Base-by-base conservation (phyloP, 2,888 invertebrate species). In the Leucophenga maculata region DNA sequence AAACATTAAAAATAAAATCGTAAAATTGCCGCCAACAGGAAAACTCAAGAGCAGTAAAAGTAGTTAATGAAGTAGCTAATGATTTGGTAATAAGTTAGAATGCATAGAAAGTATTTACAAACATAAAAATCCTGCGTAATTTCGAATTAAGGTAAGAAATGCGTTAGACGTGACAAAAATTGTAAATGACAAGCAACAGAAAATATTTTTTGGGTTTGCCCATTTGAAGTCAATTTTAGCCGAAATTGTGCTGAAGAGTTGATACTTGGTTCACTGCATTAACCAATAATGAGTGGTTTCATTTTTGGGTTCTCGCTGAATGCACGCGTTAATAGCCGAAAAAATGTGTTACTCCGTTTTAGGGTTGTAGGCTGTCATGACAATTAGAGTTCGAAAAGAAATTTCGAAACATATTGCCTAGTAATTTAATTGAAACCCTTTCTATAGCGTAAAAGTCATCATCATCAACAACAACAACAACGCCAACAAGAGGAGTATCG, bases 261-360 rank as follows among this genome's bases (percentile, higher is more conserved):
- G 11, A 39, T 39, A 39, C 39, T 39, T 39, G 39, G 39, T 11
- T 3, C 39, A 39, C 9, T 31, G 46, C 31, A 18, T 31, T 48
- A 46, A 64, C 62, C 48, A n/a, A 59, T 69, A 69, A 72, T 69
- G 69, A 67, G 64, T 31, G 69, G 72, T 72, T 68, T 67, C 44
- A 46, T 66, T 18, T 31, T 20, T 67, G 55, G 64, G 68, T 71
- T 74, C 72, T 69, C 67, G 69, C 65, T 70, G 74, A 78, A 72
- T 77, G 73, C 68, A 65, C 69, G 59, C 69, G 70, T 68, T 74
- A 75, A 74, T 72, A 60, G 65, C 39, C 32, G 44, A 55, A 22
- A 55, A 39, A 60, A 39, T 18, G 39, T 9, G 8, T 2, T 4
- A 26, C 26, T 26, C 3, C 26, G 26, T 26, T 26, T 4, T 26